These are phyloP conservation scores for Phortica variegata DNA, from an alignment of 1,140 invertebrate genomes.

Conservation along the genomic window DNA sequence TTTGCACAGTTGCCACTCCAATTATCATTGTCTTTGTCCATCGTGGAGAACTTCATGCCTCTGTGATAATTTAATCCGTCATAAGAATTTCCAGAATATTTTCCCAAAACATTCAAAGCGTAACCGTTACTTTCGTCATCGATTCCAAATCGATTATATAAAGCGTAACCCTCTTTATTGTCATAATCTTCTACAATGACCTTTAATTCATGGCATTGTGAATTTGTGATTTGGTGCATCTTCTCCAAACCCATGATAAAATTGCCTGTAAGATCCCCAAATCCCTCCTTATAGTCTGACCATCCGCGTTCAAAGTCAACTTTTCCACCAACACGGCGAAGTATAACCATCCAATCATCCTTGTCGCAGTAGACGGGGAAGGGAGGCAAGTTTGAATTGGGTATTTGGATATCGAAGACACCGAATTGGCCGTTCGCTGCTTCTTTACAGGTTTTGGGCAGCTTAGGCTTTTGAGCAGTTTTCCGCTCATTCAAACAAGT, in stretches of 20 bases:
- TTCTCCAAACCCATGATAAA: constrained; percentile 68
- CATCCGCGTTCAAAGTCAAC: constrained; percentile 66
- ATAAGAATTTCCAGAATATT: constrained; percentile 66
- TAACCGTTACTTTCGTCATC: constrained; percentile 66
- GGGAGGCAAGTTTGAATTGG: no score
- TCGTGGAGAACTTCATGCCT: constrained; percentile 68
- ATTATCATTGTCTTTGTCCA: constrained; percentile 70
- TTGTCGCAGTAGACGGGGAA: constrained; percentile 32
- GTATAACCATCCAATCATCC: constrained; percentile 65
- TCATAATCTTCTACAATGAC: constrained; percentile 67
- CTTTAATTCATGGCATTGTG: constrained; percentile 64
- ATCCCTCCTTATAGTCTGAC: constrained; percentile 66
- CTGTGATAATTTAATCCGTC: constrained; percentile 69
- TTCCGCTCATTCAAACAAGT: no score
- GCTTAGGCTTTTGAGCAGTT: no score
- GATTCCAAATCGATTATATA: constrained; percentile 67
- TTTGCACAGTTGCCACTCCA: constrained; percentile 68
- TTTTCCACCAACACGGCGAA: constrained; percentile 64
- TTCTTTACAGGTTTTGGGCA: no score
- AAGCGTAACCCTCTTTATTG: constrained; percentile 60
- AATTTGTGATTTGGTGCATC: constrained; percentile 61
- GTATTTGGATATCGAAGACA: no score
- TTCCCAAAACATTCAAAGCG: constrained; percentile 63
- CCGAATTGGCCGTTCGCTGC: no score
- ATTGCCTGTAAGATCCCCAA: constrained; percentile 64